These are phyloP conservation scores for Eupithecia vulgata DNA, from an alignment of 2,888 invertebrate species.

Conservation along the genomic window DNA sequence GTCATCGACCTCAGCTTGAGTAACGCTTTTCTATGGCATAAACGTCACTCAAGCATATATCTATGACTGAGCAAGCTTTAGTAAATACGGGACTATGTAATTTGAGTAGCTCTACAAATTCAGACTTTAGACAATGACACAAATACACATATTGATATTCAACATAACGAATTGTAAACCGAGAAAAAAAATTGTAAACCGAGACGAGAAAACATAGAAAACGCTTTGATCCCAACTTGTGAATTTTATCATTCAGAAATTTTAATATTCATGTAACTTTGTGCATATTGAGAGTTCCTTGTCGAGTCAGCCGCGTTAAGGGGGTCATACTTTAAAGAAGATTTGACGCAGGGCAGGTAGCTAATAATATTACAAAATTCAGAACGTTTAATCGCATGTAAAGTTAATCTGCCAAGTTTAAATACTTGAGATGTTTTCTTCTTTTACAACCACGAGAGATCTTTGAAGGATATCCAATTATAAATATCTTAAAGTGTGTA, in stretches of 20 bases:
- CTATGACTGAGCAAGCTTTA: too few species aligned
- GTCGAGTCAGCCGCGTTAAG: conserved; percentile 17
- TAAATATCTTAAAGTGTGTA: conserved; percentile 76
- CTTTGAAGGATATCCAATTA: conserved; percentile 59
- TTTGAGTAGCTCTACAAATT: not conserved
- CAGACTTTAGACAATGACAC: too few species aligned
- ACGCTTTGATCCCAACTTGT: conserved; percentile 37
- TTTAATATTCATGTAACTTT: conserved; percentile 58
- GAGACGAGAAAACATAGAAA: not conserved
- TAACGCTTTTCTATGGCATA: too few species aligned
- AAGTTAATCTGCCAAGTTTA: not conserved
- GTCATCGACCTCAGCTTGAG: too few species aligned
- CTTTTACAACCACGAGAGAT: not conserved
- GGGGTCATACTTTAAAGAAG: conserved; percentile 5
- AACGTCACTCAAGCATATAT: too few species aligned
- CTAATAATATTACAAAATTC: not conserved
- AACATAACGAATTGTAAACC: too few species aligned
- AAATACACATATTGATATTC: too few species aligned
- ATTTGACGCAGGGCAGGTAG: conserved; percentile 24
- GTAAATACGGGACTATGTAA: too few species aligned
- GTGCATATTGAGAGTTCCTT: conserved; percentile 52
- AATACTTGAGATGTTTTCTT: not conserved
- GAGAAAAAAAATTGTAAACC: too few species aligned
- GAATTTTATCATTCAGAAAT: conserved; percentile 43
- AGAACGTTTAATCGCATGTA: not conserved